A percentile compares a stretch with the other conserved stretches of the same genome.
Evolutionary conservation across 1,140 invertebrate species (phyloP).

Genomic region (Pentalonia nigronervosa): DNA sequence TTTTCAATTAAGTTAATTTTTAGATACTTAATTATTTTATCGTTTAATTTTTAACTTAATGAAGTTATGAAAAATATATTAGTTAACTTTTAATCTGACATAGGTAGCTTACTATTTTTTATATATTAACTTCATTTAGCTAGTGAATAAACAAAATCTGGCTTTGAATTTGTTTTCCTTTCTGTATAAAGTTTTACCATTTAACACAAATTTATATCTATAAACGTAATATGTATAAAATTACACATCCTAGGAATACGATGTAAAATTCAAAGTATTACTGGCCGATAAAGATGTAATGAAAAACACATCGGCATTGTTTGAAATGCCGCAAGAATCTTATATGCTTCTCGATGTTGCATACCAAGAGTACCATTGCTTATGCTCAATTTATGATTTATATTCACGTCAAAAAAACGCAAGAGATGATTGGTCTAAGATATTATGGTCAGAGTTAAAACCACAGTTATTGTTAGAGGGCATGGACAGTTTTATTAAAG

Average conservation of each 20-base stretch:
- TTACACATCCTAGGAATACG: neutral
- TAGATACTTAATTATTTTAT: neutral
- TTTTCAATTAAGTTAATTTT: neutral
- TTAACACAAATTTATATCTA: neutral
- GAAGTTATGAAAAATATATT: neutral
- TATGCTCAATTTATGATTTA: slow-evolving; percentile 79
- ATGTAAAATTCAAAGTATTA: neutral
- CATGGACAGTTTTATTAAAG: slow-evolving; percentile 83
- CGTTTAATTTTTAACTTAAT: too few species aligned
- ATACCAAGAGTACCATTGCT: slow-evolving; percentile 75
- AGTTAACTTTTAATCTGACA: neutral
- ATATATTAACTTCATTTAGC: neutral
- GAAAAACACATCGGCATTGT: neutral
- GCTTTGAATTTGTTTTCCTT: neutral
- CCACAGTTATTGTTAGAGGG: slow-evolving; percentile 83
- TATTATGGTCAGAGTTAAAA: slow-evolving; percentile 86
- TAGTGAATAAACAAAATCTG: neutral
- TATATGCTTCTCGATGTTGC: slow-evolving; percentile 64
- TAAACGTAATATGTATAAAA: neutral
- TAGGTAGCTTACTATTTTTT: neutral
- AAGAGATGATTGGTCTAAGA: slow-evolving; percentile 82
- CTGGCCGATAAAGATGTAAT: neutral
- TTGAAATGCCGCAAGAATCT: neutral
- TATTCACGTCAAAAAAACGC: slow-evolving; percentile 79
- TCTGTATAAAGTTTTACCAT: neutral